A percentile compares a stretch with the other conserved stretches of the same genome.
Evolutionary conservation across 2,888 invertebrate species (phyloP).

Genomic region (Drosophila aldrichi): DNA sequence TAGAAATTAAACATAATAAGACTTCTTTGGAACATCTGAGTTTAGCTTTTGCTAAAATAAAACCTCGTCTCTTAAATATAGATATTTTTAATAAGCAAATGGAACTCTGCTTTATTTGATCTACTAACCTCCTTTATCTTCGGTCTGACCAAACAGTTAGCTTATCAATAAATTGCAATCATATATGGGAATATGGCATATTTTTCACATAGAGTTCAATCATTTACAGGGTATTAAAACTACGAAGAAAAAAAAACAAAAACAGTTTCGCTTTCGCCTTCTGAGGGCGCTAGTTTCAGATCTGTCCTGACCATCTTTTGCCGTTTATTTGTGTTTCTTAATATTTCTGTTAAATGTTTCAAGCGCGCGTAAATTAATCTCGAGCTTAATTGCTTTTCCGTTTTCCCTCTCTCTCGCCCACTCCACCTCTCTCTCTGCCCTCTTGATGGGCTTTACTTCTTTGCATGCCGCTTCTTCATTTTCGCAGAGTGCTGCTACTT

Average conservation of each 20-base stretch:
- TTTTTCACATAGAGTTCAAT: not conserved
- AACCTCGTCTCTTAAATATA: no score
- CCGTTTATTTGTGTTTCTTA: conserved; percentile 71
- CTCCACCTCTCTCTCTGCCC: not conserved
- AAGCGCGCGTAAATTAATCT: conserved; percentile 80
- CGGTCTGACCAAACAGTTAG: not conserved
- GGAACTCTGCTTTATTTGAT: no score
- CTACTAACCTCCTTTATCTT: no score
- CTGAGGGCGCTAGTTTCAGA: conserved; percentile 66
- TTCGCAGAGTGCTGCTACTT: conserved; percentile 44
- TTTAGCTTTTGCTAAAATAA: no score
- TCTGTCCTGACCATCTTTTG: conserved; percentile 24
- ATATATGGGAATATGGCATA: not conserved
- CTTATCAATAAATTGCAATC: not conserved
- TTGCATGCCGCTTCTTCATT: conserved; percentile 29
- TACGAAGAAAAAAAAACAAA: no score
- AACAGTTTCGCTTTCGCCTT: conserved; percentile 22
- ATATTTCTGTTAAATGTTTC: conserved; percentile 79
- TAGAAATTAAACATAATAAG: not conserved
- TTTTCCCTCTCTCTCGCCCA: conserved; percentile 11
- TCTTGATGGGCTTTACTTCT: conserved; percentile 10
- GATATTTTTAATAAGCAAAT: no score
- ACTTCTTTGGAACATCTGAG: no score
- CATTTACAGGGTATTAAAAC: not conserved
- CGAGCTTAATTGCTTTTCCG: conserved; percentile 80